phyloP scores from a whole-genome alignment of 2,113 vertebrate genomes.

The Crotalus horridus region DNA sequence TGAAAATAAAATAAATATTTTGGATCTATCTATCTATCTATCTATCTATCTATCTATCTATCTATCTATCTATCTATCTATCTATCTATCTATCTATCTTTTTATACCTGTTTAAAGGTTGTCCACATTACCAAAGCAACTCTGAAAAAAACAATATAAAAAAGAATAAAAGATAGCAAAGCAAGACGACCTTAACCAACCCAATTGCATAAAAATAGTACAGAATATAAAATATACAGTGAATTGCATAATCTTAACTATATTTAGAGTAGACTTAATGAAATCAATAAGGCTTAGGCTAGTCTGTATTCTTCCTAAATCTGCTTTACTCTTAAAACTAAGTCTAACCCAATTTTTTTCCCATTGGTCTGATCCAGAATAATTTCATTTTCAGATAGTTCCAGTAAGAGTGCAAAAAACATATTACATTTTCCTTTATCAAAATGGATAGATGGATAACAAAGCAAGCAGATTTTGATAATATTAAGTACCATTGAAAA shows the following conservation, averaged over 20 bases:
- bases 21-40: background rate
- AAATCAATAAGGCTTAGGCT: background rate
- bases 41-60: too few species aligned
- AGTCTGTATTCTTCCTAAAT: background rate
- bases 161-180: background rate
- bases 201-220: background rate
- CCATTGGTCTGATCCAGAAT: background rate
- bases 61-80: too few species aligned
- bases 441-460: background rate
- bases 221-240: background rate
- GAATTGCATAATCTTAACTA: background rate
- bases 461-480: background rate
- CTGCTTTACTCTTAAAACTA: background rate
- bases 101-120: background rate
- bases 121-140: background rate
- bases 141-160: background rate
- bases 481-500: background rate
- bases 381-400: background rate
- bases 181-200: background rate
- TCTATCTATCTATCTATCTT: too few species aligned
- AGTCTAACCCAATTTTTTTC: background rate
- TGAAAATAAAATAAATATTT: background rate
- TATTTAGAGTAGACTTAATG: background rate
- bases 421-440: background rate
- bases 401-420: background rate